Percentiles rank a stretch among this genome's conserved stretches.
phyloP scores from a whole-genome alignment of 2,888 invertebrate species.

The Cosmorhoe ocellata region DNA sequence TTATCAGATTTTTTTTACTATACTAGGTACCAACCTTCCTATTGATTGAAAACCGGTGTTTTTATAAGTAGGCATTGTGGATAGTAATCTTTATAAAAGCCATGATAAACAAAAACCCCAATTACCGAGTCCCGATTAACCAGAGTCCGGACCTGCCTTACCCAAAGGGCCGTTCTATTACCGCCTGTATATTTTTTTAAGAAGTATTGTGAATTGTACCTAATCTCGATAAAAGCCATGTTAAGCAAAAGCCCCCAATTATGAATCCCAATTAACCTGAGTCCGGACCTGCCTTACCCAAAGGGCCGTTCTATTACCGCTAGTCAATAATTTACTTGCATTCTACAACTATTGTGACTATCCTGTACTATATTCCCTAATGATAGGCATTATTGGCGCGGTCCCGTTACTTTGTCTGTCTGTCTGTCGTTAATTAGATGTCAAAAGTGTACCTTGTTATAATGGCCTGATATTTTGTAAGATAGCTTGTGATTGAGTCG shows the following conservation, averaged over 20 bases:
- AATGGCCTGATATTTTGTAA: constrained; percentile 15
- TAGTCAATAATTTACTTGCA: constrained; percentile 36
- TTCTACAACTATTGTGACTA: constrained; percentile 42
- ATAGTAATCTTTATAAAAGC: too few relatives aligned
- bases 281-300: constrained; percentile 20
- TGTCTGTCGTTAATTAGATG: constrained; percentile 34
- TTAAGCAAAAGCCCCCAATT: background rate
- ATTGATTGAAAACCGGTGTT: too few relatives aligned
- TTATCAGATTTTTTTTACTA: too few relatives aligned
- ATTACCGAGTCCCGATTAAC: too few relatives aligned
- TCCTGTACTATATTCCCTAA: constrained; percentile 26
- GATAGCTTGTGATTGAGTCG: constrained; percentile 10
- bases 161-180: too few relatives aligned
- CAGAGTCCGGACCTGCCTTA: too few relatives aligned
- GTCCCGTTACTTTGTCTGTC: constrained; percentile 23
- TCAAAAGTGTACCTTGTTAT: constrained; percentile 26
- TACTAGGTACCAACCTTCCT: too few relatives aligned
- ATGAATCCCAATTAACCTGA: background rate
- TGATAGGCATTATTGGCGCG: constrained; percentile 21
- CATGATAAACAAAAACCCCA: too few relatives aligned
- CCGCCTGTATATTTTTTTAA: too few relatives aligned
- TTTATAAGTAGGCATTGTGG: too few relatives aligned
- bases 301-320: constrained; percentile 30
- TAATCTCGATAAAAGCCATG: too few relatives aligned
- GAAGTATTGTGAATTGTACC: too few relatives aligned